phyloP scores from a whole-genome alignment of 2,113 vertebrate genomes.

The Phainopepla nitens region DNA sequence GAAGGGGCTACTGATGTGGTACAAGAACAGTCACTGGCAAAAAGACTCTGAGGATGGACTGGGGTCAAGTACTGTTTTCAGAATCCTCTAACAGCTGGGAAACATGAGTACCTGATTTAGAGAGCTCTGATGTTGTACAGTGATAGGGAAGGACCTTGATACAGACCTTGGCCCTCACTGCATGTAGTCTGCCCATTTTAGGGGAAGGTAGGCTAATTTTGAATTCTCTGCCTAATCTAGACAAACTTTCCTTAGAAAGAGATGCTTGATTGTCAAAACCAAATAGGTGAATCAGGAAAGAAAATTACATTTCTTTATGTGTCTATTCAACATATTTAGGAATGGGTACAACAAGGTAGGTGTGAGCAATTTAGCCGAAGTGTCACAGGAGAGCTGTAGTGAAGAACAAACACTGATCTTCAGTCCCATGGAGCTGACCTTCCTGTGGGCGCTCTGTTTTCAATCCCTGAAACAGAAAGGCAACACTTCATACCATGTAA shows the following conservation, averaged over 20 bases:
- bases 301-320: background rate
- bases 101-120: background rate
- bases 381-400: background rate
- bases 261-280: rapidly evolving
- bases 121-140: background rate
- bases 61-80: background rate
- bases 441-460: background rate
- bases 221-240: background rate
- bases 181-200: background rate
- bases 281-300: background rate
- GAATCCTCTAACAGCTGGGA: background rate
- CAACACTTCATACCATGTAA: background rate
- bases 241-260: background rate
- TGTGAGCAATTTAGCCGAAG: background rate
- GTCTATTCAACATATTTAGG: background rate
- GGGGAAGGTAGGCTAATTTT: background rate
- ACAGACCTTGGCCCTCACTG: background rate
- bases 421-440: background rate
- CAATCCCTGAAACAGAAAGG: background rate
- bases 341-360: background rate
- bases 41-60: background rate
- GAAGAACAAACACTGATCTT: background rate
- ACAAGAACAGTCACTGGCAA: background rate
- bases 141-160: background rate
- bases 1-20: background rate